Conservation (phyloP, 2,797 vertebrate genomes). For the Lutjanus campechanus region DNA sequence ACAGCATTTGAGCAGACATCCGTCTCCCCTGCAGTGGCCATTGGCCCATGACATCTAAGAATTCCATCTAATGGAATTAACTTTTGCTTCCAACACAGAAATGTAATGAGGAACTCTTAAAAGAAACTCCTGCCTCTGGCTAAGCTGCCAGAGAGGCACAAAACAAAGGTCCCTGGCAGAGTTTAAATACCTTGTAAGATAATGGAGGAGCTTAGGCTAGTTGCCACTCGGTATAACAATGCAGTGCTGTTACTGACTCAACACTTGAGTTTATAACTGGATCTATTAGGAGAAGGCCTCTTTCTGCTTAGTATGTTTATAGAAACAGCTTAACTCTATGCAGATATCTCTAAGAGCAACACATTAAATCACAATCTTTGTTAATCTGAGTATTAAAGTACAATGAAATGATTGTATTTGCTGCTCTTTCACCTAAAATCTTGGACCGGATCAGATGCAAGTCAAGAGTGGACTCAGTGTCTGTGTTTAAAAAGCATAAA, state of each 20-base stretch:
- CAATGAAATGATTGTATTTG: slow-evolving; percentile 32
- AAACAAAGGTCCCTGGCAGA: slow-evolving; percentile 57
- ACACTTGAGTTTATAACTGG: slow-evolving; percentile 27
- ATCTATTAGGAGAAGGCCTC: slow-evolving; percentile 37
- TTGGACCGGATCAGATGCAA: slow-evolving; percentile 33
- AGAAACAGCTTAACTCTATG: slow-evolving; percentile 29
- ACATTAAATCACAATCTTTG: slow-evolving; percentile 15
- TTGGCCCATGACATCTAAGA: slow-evolving; percentile 64
- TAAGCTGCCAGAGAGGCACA: slow-evolving; percentile 62
- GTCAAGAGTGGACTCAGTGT: slow-evolving; percentile 32
- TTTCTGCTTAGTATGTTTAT: slow-evolving; percentile 37
- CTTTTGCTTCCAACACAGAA: slow-evolving; percentile 67
- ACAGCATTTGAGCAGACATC: slow-evolving; percentile 71
- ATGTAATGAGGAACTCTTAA: slow-evolving; percentile 71
- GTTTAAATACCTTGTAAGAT: slow-evolving; percentile 54
- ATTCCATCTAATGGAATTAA: slow-evolving; percentile 74
- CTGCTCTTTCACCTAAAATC: slow-evolving; percentile 42
- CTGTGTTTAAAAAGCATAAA: slow-evolving; percentile 45
- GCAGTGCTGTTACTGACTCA: slow-evolving; percentile 33
- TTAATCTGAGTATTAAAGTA: slow-evolving; percentile 23
- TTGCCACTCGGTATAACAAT: slow-evolving; percentile 50
- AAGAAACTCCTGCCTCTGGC: slow-evolving; percentile 63
- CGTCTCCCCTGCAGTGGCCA: slow-evolving; percentile 69
- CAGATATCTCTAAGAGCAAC: slow-evolving; percentile 36
- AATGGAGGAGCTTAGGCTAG: slow-evolving; percentile 51